Base-by-base conservation (phyloP, 2,888 invertebrate genomes). In the Cerastoderma edule region DNA sequence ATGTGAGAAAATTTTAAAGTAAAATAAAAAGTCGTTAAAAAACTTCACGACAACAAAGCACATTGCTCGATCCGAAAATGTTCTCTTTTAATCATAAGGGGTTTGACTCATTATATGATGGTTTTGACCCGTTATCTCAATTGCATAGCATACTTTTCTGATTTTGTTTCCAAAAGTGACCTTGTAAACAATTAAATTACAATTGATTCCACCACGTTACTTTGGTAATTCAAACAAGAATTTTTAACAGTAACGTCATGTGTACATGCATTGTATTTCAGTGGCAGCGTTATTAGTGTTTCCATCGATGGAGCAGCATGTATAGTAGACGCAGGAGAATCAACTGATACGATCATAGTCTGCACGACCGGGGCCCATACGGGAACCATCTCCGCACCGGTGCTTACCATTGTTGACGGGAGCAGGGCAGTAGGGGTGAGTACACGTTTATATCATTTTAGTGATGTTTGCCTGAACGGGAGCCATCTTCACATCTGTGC, bases 361-460 rank as follows among this genome's bases (percentile, higher is more conserved):
- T 90, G 89, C 72, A 44, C 48, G 0, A 88, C 89, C 0, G 87
- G 83, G n/a, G 60, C 68, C 4, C 72, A 75, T 39, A 44, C 72
- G 4, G 79, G 76, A n/a, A 73, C 85, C 0, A 72, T 79, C 2
- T 53, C 73, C 46, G 73, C 85, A 3, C 64, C 77, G 5, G 84
- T 88, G 1, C 71, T 86, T 8, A 78, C 80, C 6, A 64, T 80
- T 19, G 64, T 53, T 16, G 76, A 76, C 35, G 73, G 67, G 13
- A 83, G 85, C 13, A 68, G 79, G 8, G 86, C 88, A 33, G 54
- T 67, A 32, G 74, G 82, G 80, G 88, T 87, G 63, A 53, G 79
- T 70, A 27, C n/a, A 57, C 1, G 16, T 33, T 16, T n/a, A 24
- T 19, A 24, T 28, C 65, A 4, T 44, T 35, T 10, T 10, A 10